These are phyloP conservation scores for Julus scanicus DNA, from an alignment of 2,888 invertebrate species.

Conservation along the genomic window DNA sequence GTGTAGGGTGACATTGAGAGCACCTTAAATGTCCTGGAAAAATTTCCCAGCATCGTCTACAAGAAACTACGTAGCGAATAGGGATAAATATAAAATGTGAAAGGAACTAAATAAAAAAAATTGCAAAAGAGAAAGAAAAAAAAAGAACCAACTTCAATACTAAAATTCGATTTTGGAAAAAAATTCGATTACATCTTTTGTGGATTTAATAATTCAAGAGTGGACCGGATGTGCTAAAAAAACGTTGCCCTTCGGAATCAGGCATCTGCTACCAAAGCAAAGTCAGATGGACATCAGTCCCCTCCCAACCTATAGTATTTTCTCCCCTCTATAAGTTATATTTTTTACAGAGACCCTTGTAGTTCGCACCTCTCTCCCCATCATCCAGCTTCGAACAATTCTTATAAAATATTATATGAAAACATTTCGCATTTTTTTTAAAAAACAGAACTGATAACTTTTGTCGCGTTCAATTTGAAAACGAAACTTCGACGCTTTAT, in stretches of 20 bases:
- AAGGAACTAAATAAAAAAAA: background rate
- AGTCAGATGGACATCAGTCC: slow-evolving; percentile 13
- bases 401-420: slow-evolving; percentile 24
- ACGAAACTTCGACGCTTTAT: background rate
- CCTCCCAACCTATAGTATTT: background rate
- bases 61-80: background rate
- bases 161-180: slow-evolving; percentile 3
- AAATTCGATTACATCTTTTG: slow-evolving; percentile 33
- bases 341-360: background rate
- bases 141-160: background rate
- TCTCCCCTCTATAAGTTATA: background rate
- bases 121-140: background rate
- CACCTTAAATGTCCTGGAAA: too few relatives aligned
- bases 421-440: background rate
- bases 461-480: slow-evolving; percentile 22
- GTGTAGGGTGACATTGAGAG: too few relatives aligned
- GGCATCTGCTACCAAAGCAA: background rate
- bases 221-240: slow-evolving; percentile 21
- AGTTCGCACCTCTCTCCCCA: background rate
- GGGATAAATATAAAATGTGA: background rate
- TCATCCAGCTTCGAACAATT: slow-evolving; percentile 3
- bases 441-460: background rate
- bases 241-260: slow-evolving; percentile 8
- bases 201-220: slow-evolving; percentile 33
- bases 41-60: too few relatives aligned